phyloP scores from a whole-genome alignment of 1,140 invertebrate genomes.

The Armadillidium nasatum region DNA sequence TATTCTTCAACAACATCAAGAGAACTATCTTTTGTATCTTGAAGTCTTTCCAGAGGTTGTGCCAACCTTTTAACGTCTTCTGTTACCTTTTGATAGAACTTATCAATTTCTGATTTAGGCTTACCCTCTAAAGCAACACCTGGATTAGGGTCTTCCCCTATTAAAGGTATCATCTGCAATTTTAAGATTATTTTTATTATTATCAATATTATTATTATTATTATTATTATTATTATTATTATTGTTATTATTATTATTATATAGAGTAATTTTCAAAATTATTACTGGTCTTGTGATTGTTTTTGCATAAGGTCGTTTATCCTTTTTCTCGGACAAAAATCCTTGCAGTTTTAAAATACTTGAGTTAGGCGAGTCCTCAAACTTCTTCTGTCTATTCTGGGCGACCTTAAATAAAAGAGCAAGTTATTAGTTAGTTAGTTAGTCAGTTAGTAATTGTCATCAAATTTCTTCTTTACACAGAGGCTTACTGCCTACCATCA shows the following conservation, averaged over 20 bases:
- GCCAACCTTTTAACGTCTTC: constrained; percentile 50
- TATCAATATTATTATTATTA: too few species aligned
- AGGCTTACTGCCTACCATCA: too few species aligned
- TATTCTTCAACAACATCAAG: constrained; percentile 82
- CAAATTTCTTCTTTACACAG: too few species aligned
- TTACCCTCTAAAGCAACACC: constrained; percentile 26
- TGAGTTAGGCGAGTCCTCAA: constrained; percentile 74
- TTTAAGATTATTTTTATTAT: too few species aligned
- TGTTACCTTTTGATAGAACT: constrained; percentile 18
- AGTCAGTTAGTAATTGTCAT: too few species aligned
- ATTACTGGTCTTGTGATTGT: too few species aligned
- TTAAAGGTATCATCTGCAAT: constrained; percentile 36
- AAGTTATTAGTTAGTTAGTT: too few species aligned
- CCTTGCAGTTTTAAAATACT: constrained; percentile 69
- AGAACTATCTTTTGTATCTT: constrained; percentile 67
- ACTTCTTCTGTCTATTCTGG: constrained; percentile 74
- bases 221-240: too few species aligned
- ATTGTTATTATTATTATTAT: too few species aligned
- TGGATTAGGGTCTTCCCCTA: constrained; percentile 29
- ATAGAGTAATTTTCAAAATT: too few species aligned
- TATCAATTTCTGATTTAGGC: background rate
- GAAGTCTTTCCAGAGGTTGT: constrained; percentile 61
- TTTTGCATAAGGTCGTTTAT: constrained; percentile 40
- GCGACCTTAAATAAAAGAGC: constrained; percentile 66
- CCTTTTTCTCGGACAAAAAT: constrained; percentile 53